These are phyloP conservation scores for Oxystoma pomonae DNA, from an alignment of 2,888 invertebrate species.

Conservation along the genomic window DNA sequence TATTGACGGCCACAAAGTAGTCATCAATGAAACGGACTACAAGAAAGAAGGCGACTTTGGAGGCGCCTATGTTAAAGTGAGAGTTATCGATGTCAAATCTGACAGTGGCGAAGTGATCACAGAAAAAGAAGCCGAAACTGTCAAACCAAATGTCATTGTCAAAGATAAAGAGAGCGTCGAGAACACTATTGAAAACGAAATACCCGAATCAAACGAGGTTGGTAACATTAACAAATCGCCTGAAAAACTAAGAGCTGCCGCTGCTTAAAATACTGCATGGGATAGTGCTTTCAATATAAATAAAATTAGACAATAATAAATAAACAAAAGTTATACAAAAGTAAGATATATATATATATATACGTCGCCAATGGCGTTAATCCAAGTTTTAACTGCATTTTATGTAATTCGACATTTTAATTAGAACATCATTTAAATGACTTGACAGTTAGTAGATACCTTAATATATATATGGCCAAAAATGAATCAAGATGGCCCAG, in stretches of 20 bases:
- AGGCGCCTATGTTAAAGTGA: slow-evolving; percentile 47
- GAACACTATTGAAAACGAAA: slow-evolving; percentile 40
- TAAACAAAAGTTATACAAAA: too few relatives aligned
- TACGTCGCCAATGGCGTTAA: too few relatives aligned
- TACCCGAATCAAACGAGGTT: slow-evolving; percentile 40
- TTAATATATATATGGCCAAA: too few relatives aligned
- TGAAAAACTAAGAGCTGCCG: slow-evolving; percentile 37
- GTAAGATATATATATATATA: too few relatives aligned
- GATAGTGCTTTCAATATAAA: too few relatives aligned
- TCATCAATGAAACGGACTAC: slow-evolving; percentile 54
- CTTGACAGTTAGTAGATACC: too few relatives aligned
- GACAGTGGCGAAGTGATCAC: slow-evolving; percentile 34
- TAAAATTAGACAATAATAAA: too few relatives aligned
- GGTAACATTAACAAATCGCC: slow-evolving; percentile 37
- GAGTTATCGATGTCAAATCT: slow-evolving; percentile 49
- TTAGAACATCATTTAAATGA: too few relatives aligned
- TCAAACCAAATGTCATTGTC: slow-evolving; percentile 14
- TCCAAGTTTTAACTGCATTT: too few relatives aligned
- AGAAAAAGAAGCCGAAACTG: slow-evolving; percentile 29
- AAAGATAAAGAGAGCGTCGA: slow-evolving; percentile 39
- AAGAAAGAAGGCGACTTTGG: slow-evolving; percentile 42
- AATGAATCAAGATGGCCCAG: too few relatives aligned
- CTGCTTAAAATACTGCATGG: too few relatives aligned
- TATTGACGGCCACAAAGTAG: slow-evolving; percentile 52
- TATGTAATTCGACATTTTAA: too few relatives aligned